Evolutionary conservation across 2,888 invertebrate genomes (phyloP).

Genomic region (Thereva nobilitata): DNA sequence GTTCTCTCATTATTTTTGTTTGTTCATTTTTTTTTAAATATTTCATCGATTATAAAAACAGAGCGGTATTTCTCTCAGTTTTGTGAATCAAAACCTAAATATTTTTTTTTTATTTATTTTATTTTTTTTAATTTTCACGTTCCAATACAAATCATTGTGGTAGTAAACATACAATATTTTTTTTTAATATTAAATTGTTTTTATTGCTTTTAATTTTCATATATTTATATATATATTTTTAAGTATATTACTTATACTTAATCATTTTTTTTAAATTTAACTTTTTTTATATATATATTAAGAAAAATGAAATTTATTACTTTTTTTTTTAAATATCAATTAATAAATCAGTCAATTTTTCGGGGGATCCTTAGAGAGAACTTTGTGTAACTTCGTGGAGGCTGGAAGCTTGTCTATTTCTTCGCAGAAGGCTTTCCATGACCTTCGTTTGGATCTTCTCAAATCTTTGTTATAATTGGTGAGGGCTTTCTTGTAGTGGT

Average conservation of each 20-base stretch:
- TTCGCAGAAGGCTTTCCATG: too few relatives aligned
- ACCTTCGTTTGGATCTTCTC: too few relatives aligned
- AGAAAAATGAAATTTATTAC: neutral
- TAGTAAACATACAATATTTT: slow-evolving; percentile 24
- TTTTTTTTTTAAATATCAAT: neutral
- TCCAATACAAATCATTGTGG: slow-evolving; percentile 9
- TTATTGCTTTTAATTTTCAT: slow-evolving; percentile 29
- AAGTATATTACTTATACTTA: slow-evolving; percentile 14
- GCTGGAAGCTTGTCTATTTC: too few relatives aligned
- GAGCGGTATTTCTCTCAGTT: slow-evolving; percentile 13
- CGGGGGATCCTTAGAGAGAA: too few relatives aligned
- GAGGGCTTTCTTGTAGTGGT: too few relatives aligned
- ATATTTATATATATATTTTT: slow-evolving; percentile 25
- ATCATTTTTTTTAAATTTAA: slow-evolving; percentile 7
- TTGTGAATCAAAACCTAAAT: slow-evolving; percentile 20
- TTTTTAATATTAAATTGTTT: slow-evolving; percentile 32
- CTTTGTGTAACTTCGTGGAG: too few relatives aligned
- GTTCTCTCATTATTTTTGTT: neutral
- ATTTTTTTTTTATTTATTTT: slow-evolving; percentile 15
- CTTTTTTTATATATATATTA: neutral
- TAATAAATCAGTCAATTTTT: slow-evolving; percentile 31
- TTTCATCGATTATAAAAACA: too few relatives aligned
- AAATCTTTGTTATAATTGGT: too few relatives aligned
- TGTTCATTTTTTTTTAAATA: too few relatives aligned
- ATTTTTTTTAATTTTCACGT: neutral